phyloP scores from a whole-genome alignment of 2,888 invertebrate species.

The Xylocampa areola region DNA sequence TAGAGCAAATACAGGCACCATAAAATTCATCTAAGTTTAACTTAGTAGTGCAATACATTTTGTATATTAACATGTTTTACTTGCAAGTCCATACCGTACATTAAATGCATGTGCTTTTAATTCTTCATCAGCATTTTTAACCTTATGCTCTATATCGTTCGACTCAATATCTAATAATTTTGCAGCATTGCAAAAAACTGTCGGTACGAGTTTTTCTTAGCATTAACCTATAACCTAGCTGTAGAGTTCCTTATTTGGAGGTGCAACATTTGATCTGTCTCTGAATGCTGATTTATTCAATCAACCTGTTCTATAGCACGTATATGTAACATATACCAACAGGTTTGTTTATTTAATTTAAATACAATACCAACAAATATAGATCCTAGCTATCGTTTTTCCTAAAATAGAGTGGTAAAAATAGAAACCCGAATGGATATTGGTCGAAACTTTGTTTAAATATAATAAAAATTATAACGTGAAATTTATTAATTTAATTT shows the following conservation, averaged over 20 bases:
- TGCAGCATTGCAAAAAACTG: slow-evolving; percentile 38
- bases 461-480: too few species aligned
- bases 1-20: background rate
- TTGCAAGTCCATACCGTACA: slow-evolving; percentile 3
- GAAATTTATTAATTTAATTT: too few species aligned
- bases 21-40: slow-evolving; percentile 1
- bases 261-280: slow-evolving; percentile 50
- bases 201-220: slow-evolving; percentile 46
- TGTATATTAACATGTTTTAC: slow-evolving; percentile 16
- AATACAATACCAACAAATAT: background rate
- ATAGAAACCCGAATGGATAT: background rate
- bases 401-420: background rate
- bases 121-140: background rate
- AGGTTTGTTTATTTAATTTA: slow-evolving; percentile 4
- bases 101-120: slow-evolving; percentile 1
- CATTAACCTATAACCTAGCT: slow-evolving; percentile 52
- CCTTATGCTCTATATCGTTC: background rate
- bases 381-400: background rate
- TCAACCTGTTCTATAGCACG: slow-evolving; percentile 34
- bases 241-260: slow-evolving; percentile 44
- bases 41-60: slow-evolving; percentile 9
- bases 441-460: too few species aligned
- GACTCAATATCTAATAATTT: slow-evolving; percentile 10
- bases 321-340: background rate
- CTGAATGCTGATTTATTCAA: slow-evolving; percentile 49